Base-by-base conservation (phyloP, 2,113 vertebrate species). In the Hepsetus odoe region DNA sequence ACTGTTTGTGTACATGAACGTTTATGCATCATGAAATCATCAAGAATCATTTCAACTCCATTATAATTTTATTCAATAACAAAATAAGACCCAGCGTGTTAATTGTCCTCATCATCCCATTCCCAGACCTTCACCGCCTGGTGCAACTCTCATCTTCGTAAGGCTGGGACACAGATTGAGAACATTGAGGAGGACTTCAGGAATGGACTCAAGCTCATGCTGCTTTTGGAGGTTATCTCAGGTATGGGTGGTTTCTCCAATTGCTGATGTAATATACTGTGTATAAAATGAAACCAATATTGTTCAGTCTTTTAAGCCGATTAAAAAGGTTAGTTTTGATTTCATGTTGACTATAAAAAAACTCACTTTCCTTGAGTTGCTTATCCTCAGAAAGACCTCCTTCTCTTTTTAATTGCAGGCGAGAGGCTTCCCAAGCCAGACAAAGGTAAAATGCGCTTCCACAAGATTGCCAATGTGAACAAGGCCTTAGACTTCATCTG, bases 401-500 rank as follows among this genome's bases (percentile, higher is more conserved):
- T 20, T 59, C 24, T 61, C 32, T 33, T 8, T 55, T 61, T 80
- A 18, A 22, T 5, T 22, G 51, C 67, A 83, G 81, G 81, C 26
- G 81, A 83, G 68, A 74, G 81, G 49, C 77, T 83, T 24, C 81
- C 77, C 32, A 83, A 80, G 68, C 81, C 81, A 64, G 81, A 83
- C 72, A 83, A 80, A 83, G 81, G 81, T 35, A 83, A 83, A 67
- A 83, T 83, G 81, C 77, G 81, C 56, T 80, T 83, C 38, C 81
- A 83, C 66, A 83, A 80, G 38, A 83, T 83, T 4, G 77, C 77
- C 76, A 83, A 83, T 24, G 81, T 83, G 62, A 83, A 83, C 67
- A 83, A 83, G 67, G 81, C 81, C 59, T 77, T 83, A 67, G 81
- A 79, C 18, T 83, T 42, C 16, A 83, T 83, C 40, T 72, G 66